Base-by-base conservation (phyloP, 1,140 invertebrate species). In the Formica exsecta region DNA sequence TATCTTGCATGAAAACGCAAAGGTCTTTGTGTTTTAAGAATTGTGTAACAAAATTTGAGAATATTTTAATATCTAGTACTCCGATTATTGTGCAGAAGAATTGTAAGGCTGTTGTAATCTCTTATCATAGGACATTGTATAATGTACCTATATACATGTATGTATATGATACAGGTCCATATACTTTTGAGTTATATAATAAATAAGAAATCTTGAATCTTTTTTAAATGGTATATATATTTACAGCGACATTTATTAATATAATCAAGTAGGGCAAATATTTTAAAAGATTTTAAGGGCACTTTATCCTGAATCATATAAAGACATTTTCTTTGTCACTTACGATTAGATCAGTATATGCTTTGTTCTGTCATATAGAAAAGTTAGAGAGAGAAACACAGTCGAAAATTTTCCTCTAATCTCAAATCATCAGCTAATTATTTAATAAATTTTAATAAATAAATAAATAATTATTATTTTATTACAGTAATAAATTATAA, bases 171-270 rank as follows among this genome's bases (percentile, higher is more conserved):
- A 66, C 22, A 48, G 38, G 5, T 79, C 11, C 7, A 57, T 54
- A 57, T 54, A 80, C 38, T 80, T 80, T 36, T 57, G 32, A 80
- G 22, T 70, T 57, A n/a, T 48, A 80, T 8, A 79, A 70, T 70
- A 70, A 41, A 80, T 79, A 9, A 66, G 19, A 79, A 54, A 80
- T 70, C 6, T 80, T 80, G 0, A 70, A 80, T 57, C 13, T 79
- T 25, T 57, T 29, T 48, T 68, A 22, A 66, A 16, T 22, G 36
- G 19, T 4, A 68, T 2, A 16, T 25, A 16, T 48, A 16, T 16
- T 4, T 3, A 48, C 44, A 16, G 1, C 2, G 22, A 7, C 1
- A 44, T 48, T 44, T 68, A 16, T 48, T 44, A 44, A 11, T 68
- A 16, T 48, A 48, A 13, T 3, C 5, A 48, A 41, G 2, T 25